Base-by-base conservation (phyloP, 2,888 invertebrate species). In the Drosophila diplacantha region DNA sequence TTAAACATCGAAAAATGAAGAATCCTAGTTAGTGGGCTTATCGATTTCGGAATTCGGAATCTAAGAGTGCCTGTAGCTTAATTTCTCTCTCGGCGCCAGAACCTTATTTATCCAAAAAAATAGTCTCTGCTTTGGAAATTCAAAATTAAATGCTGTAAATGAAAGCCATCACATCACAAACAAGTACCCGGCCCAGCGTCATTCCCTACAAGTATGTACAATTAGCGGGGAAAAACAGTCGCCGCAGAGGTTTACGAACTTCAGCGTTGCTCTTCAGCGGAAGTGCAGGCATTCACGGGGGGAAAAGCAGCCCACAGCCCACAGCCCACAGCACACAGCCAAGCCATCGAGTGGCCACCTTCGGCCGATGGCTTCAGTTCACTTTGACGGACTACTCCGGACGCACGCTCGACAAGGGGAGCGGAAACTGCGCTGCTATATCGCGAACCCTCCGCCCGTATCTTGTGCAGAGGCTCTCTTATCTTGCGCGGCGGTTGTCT, bases 341-440 rank as follows among this genome's bases (percentile, higher is more conserved):
- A 8, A 14, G n/a, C 41, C 47, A 46, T 34, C 20, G 16, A 56
- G 29, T 35, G 67, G 67, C 26, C 57, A 56, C 47, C 35, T 65
- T 58, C 38, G 34, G 32, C 50, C 22, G 50, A 20, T 49, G 56
- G 53, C 44, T 65, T 63, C 55, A 65, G 64, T 72, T 58, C 59
- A 53, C 34, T 52, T 59, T 55, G 43, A 62, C 54, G 59, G 39
- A 59, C 72, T 63, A 51, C 54, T 56, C 47, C 51, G 46, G 56
- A 26, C 58, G 53, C 58, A 54, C 58, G 62, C 43, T 32, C 44
- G 29, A 4, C 16, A 8, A 35, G 18, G 57, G 18, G 31, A 52
- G 38, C 52, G 38, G 26, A 60, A 59, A 59, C 39, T 22, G 22
- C n/a, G 29, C 29, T 44, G 34, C n/a, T 43, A 62, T 46, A 50